These are phyloP conservation scores for Trachelus stipa DNA, from an alignment of 2,888 invertebrate species.

Conservation along the genomic window DNA sequence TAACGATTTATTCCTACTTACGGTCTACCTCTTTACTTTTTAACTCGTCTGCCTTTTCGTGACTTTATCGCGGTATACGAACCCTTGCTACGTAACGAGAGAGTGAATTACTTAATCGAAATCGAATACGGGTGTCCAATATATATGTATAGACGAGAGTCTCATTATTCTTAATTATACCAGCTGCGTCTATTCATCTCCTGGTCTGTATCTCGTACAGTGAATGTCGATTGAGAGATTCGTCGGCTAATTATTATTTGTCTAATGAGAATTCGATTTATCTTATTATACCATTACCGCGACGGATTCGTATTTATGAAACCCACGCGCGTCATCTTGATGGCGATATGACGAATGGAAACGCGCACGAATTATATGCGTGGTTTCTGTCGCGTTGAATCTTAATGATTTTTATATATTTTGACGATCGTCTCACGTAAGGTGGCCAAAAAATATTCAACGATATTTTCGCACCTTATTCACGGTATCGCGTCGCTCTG, in stretches of 20 bases:
- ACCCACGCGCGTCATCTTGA: slow-evolving; percentile 10
- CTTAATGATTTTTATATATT: no score
- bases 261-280: slow-evolving; percentile 18
- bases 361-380: background rate
- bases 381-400: no score
- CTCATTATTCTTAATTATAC: no score
- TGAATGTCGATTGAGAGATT: slow-evolving; percentile 13
- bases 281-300: background rate
- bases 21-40: background rate
- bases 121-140: background rate
- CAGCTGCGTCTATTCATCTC: no score
- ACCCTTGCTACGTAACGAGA: background rate
- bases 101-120: background rate
- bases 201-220: background rate
- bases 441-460: no score
- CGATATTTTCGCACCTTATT: background rate
- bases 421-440: slow-evolving; percentile 13
- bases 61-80: background rate
- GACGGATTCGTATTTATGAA: background rate
- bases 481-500: background rate
- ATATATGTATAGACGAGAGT: no score
- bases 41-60: background rate
- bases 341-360: slow-evolving; percentile 10
- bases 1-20: background rate
- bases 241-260: slow-evolving; percentile 13